These are phyloP conservation scores for Trisateles emortualis DNA, from an alignment of 2,888 invertebrate species.

Conservation along the genomic window DNA sequence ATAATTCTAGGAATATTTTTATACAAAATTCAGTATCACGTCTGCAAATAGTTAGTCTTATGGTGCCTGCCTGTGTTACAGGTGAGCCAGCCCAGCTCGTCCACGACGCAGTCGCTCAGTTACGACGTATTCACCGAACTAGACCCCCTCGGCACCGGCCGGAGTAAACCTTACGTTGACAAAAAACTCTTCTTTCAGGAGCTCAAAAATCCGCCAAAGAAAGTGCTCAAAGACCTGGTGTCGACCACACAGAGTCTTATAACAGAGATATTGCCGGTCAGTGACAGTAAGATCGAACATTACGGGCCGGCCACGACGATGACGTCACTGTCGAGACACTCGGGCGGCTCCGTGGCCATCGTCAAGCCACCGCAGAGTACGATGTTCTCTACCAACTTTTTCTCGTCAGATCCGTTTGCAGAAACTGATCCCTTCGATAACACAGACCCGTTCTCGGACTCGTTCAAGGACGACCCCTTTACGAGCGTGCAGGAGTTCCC, in stretches of 20 bases:
- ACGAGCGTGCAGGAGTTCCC: constrained; percentile 77
- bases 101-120: constrained; percentile 72
- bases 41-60: constrained; percentile 62
- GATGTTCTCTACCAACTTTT: constrained; percentile 70
- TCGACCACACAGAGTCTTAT: constrained; percentile 74
- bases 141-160: constrained; percentile 96
- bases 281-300: constrained; percentile 64
- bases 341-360: constrained; percentile 82
- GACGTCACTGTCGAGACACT: constrained; percentile 81
- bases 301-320: constrained; percentile 80
- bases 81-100: constrained; percentile 75
- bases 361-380: constrained; percentile 64
- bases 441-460: constrained; percentile 89
- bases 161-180: constrained; percentile 97
- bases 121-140: constrained; percentile 97
- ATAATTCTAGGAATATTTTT: constrained; percentile 27
- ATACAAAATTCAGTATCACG: constrained; percentile 41
- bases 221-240: constrained; percentile 95
- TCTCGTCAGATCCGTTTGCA: constrained; percentile 88
- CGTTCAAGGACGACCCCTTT: constrained; percentile 88
- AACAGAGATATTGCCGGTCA: constrained; percentile 68
- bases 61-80: constrained; percentile 78
- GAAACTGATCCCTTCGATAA: constrained; percentile 92
- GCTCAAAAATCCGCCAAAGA: constrained; percentile 97
- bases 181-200: constrained; percentile 98